Evolutionary conservation across 2,888 invertebrate species (phyloP).

Genomic region (Scaptomyza cyrtandrae): DNA sequence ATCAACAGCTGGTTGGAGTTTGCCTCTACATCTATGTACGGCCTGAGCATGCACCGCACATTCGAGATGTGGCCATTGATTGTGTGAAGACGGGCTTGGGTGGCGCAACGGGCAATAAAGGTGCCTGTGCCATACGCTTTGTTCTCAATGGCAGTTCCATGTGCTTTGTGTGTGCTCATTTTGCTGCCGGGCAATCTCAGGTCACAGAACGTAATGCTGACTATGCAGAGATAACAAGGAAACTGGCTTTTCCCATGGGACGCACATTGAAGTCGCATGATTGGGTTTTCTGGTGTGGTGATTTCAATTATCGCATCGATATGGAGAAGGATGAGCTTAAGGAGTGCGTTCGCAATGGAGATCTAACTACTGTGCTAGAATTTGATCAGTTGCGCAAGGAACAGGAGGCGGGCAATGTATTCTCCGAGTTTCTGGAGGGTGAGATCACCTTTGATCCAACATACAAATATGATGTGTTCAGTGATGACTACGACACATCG

Average conservation of each 20-base stretch:
- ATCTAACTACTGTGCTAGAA: conserved; percentile 90
- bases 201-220: conserved; percentile 95
- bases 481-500: conserved; percentile 99
- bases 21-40: conserved; percentile 97
- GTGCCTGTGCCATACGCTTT: conserved; percentile 96
- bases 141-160: conserved; percentile 96
- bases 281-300: conserved; percentile 99
- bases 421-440: conserved; percentile 97
- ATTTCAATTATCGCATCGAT: conserved; percentile 99
- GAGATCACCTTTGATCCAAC: conserved; percentile 96
- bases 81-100: conserved; percentile 99
- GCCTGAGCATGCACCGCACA: conserved; percentile 93
- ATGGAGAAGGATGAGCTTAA: conserved; percentile 97
- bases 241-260: conserved; percentile 96
- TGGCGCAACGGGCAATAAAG: conserved; percentile 98
- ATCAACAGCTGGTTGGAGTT: conserved; percentile 98
- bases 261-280: conserved; percentile 97
- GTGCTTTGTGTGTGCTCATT: conserved; percentile 99
- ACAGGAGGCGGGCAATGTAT: conserved; percentile 92
- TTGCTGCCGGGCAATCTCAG: conserved; percentile 99
- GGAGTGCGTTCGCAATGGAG: conserved; percentile 88
- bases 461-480: conserved; percentile 99
- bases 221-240: conserved; percentile 97
- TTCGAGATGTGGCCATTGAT: conserved; percentile 97
- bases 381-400: conserved; percentile 95